A percentile compares a stretch with the other conserved stretches of the same genome.
These are phyloP conservation scores for Luidia sarsii DNA, from an alignment of 53 echinoderm and acorn worm species.

Conservation along the genomic window DNA sequence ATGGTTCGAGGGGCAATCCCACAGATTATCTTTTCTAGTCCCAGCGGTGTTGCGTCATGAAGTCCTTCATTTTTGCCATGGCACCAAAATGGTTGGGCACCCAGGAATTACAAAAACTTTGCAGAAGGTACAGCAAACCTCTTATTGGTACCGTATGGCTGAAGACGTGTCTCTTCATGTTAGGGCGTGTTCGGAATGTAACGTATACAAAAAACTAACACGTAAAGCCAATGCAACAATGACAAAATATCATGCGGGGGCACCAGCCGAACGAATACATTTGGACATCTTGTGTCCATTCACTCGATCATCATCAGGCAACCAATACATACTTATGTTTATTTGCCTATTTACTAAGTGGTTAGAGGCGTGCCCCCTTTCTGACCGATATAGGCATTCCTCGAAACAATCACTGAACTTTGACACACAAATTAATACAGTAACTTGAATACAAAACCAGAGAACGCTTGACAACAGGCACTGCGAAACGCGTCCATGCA, in stretches of 20 bases:
- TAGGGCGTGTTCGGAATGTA: constrained; percentile 11
- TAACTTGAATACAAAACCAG: no score
- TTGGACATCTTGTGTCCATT: constrained; percentile 13
- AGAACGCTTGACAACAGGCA: no score
- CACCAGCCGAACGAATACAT: constrained; percentile 25
- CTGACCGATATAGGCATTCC: no score
- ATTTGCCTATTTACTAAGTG: neutral
- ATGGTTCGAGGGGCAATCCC: neutral
- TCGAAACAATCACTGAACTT: no score
- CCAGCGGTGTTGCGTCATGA: neutral
- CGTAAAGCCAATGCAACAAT: constrained; percentile 1
- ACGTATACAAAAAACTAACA: neutral
- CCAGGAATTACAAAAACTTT: constrained; percentile 11
- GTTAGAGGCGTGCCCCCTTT: neutral
- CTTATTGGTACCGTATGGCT: constrained; percentile 11
- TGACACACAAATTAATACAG: no score
- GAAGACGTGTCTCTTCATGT: constrained; percentile 1
- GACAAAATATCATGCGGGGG: neutral
- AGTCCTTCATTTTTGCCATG: neutral
- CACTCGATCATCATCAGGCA: neutral
- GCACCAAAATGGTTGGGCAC: constrained; percentile 28
- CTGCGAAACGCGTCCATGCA: no score
- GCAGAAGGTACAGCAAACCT: constrained; percentile 16
- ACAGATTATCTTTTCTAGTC: neutral
- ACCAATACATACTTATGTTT: constrained; percentile 13